These are phyloP conservation scores for Dinothrombium tinctorium DNA, from an alignment of 1,140 invertebrate species.

Conservation along the genomic window DNA sequence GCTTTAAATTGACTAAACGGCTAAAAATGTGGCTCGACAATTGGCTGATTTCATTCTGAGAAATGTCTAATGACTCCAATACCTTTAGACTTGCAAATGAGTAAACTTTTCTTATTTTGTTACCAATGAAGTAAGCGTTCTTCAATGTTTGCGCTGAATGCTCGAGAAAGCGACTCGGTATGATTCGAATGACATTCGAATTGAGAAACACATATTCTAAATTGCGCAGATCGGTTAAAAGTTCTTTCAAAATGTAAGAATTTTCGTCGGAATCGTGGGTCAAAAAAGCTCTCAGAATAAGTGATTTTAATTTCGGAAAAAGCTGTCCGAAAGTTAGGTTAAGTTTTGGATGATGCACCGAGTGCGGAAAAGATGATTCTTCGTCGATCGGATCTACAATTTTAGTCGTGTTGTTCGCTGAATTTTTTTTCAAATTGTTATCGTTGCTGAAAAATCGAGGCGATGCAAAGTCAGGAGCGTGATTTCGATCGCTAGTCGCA, in stretches of 20 bases:
- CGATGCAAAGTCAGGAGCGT: neutral
- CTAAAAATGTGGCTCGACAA: constrained; percentile 11
- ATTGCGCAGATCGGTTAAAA: neutral
- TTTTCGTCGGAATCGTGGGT: neutral
- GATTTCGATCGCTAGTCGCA: constrained; percentile 6
- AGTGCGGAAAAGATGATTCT: neutral
- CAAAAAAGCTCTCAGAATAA: neutral
- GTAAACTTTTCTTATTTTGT: constrained; percentile 8
- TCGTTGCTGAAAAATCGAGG: neutral
- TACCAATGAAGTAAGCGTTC: constrained; percentile 8
- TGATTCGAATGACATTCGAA: neutral
- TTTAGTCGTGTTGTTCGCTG: neutral
- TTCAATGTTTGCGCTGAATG: constrained; percentile 4
- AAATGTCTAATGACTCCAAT: constrained; percentile 15
- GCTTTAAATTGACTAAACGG: constrained; percentile 8
- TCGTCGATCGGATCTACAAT: neutral
- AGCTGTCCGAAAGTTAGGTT: neutral
- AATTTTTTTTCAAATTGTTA: neutral
- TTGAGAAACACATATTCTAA: neutral
- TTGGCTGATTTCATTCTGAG: constrained; percentile 13
- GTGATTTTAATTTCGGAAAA: neutral
- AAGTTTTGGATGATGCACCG: neutral
- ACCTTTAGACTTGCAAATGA: constrained; percentile 11
- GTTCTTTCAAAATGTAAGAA: neutral
- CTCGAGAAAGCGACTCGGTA: neutral